Conservation (phyloP, 2,797 vertebrate species). For the Protonibea diacanthus region DNA sequence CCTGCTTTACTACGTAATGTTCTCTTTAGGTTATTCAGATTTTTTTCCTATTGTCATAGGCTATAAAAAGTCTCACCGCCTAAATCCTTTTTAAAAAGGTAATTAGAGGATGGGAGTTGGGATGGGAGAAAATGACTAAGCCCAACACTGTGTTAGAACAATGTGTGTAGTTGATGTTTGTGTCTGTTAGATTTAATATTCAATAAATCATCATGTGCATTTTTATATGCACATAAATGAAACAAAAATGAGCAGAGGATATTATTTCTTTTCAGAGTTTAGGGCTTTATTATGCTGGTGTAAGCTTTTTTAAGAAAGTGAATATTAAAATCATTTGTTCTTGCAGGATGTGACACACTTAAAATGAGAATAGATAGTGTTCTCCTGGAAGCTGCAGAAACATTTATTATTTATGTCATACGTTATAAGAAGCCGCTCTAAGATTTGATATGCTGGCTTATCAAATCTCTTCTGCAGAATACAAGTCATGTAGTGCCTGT, state of each 20-base stretch:
- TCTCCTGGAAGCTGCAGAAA: background rate
- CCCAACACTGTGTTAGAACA: background rate
- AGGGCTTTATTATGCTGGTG: slow-evolving; percentile 2
- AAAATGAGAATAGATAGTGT: background rate
- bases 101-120: background rate
- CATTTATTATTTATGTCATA: background rate
- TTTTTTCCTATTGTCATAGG: background rate
- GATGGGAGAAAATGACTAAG: background rate
- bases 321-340: background rate
- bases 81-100: background rate
- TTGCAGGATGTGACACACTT: background rate
- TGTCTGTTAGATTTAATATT: background rate
- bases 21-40: background rate
- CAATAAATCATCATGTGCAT: background rate
- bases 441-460: background rate
- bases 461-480: background rate
- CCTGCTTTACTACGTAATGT: background rate
- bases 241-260: background rate
- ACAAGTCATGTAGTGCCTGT: background rate
- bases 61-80: background rate
- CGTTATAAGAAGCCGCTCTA: background rate
- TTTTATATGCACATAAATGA: background rate
- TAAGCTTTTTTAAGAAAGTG: background rate
- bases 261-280: background rate
- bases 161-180: background rate